Conservation (phyloP, 1,140 invertebrate species). For the Formica selysi region DNA sequence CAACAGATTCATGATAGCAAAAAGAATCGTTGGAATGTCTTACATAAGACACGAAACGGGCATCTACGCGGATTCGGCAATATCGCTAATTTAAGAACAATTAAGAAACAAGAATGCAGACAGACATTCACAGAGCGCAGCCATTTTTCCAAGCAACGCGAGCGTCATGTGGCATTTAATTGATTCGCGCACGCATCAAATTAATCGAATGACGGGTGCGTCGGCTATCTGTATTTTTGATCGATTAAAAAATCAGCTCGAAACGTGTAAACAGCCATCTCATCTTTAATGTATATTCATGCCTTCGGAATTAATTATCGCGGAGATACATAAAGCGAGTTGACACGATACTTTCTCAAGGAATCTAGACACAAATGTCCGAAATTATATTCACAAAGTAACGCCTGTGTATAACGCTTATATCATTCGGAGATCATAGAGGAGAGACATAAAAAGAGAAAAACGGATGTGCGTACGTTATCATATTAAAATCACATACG, state of each 20-base stretch:
- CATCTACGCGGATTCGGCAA: neutral
- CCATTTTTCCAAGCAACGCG: neutral
- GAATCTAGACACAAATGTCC: neutral
- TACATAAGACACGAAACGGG: neutral
- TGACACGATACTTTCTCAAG: neutral
- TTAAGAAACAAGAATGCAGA: constrained; percentile 20
- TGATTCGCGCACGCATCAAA: constrained; percentile 14
- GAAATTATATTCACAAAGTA: neutral
- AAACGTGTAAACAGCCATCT: constrained; percentile 23
- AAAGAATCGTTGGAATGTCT: neutral
- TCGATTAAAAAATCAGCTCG: constrained; percentile 20
- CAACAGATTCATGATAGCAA: neutral
- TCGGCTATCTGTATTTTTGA: constrained; percentile 27
- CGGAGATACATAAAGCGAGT: neutral
- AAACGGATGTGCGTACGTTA: neutral
- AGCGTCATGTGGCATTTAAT: neutral
- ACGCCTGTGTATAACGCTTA: neutral
- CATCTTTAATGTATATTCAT: constrained; percentile 17
- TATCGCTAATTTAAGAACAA: neutral
- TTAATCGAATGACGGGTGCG: constrained; percentile 15
- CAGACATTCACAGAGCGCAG: too few species aligned
- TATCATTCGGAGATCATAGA: neutral
- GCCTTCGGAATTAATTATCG: neutral
- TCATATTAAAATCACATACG: constrained; percentile 17
- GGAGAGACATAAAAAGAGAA: neutral